These are phyloP conservation scores for Drosophila sechellia DNA, from an alignment of 1,140 invertebrate genomes.

Conservation along the genomic window DNA sequence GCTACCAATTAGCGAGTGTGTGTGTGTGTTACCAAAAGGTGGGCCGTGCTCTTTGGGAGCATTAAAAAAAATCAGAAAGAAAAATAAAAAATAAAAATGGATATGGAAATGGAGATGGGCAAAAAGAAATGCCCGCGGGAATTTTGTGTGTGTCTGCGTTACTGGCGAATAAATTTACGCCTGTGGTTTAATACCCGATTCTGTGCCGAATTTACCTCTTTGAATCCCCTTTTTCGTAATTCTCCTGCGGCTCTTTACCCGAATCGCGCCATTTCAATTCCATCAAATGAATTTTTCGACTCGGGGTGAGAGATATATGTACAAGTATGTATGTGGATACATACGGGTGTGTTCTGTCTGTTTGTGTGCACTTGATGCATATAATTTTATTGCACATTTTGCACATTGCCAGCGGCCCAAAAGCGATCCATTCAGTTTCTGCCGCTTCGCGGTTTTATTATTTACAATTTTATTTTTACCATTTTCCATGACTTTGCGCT, in stretches of 20 bases:
- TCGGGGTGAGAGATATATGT: slow-evolving; percentile 14
- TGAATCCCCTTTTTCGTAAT: slow-evolving; percentile 21
- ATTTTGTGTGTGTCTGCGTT: slow-evolving; percentile 35
- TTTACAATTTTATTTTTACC: slow-evolving; percentile 73
- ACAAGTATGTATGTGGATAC: slow-evolving; percentile 3
- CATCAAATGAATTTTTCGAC: slow-evolving; percentile 60
- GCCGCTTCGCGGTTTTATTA: slow-evolving; percentile 72
- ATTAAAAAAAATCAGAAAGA: slow-evolving; percentile 6
- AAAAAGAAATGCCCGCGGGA: slow-evolving; percentile 64
- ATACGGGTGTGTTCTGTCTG: slow-evolving; percentile 4
- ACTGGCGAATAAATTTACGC: slow-evolving; percentile 73
- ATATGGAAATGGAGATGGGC: slow-evolving; percentile 16
- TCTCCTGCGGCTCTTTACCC: slow-evolving; percentile 40
- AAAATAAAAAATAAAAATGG: neutral
- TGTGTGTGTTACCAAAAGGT: slow-evolving; percentile 32
- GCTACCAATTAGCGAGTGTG: slow-evolving; percentile 57
- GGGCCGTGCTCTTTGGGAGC: slow-evolving; percentile 17
- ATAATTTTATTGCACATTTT: slow-evolving; percentile 78
- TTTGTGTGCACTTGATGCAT: slow-evolving; percentile 66
- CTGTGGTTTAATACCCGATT: slow-evolving; percentile 75
- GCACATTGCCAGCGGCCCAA: slow-evolving; percentile 35
- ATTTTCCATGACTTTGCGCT: slow-evolving; percentile 43
- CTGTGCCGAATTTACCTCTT: slow-evolving; percentile 12
- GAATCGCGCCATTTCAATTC: slow-evolving; percentile 61
- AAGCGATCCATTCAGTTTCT: slow-evolving; percentile 40